Base-by-base conservation (phyloP, 2,888 invertebrate species). In the Archaeoteleia sp. region DNA sequence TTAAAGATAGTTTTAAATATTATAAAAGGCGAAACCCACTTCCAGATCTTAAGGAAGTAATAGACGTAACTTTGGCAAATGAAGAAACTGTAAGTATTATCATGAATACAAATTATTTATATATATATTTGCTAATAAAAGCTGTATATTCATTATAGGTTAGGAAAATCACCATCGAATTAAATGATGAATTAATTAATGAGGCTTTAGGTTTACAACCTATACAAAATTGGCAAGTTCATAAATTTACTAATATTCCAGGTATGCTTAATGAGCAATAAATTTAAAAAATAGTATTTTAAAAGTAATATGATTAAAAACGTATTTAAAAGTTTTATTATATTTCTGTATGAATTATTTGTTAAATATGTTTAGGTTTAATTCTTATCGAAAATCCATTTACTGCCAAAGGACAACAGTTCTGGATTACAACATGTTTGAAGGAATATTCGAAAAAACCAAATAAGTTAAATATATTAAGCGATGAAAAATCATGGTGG, bases 371-470 rank as follows among this genome's bases (percentile, higher is more conserved):
- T 79, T 49, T 75, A 90, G 91, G 96, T n/a, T 87, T 97, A 43
- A 85, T 94, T 72, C 89, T 94, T 46, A 92, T 97, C 60, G 88
- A 87, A 75, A 95, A 96, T 86, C 95, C 96, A 9, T 97, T 97
- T 82, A 92, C 92, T 17, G 71, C 86, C 4, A 78, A 87, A 14
- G 95, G 94, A 0, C 95, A 96, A 84, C 89, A 91, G 54, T 93
- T 92, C 82, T 97, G 96, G 96, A 91, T 93, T 13, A 86, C 90
- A 46, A 90, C 91, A 82, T 93, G 95, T 81, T 84, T 97, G 35
- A 88, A 89, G 75, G 91, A 93, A 72, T 96, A 93, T 83, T 90
- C 96, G 0, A 88, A 85, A 40, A 89, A 89, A 71, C 95, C 95
- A 10, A 91, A 91, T 82, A 90, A 89, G 82, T 87, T 89, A 25